These are phyloP conservation scores for Hormaphis cornu DNA, from an alignment of 1,140 invertebrate genomes.

Conservation along the genomic window DNA sequence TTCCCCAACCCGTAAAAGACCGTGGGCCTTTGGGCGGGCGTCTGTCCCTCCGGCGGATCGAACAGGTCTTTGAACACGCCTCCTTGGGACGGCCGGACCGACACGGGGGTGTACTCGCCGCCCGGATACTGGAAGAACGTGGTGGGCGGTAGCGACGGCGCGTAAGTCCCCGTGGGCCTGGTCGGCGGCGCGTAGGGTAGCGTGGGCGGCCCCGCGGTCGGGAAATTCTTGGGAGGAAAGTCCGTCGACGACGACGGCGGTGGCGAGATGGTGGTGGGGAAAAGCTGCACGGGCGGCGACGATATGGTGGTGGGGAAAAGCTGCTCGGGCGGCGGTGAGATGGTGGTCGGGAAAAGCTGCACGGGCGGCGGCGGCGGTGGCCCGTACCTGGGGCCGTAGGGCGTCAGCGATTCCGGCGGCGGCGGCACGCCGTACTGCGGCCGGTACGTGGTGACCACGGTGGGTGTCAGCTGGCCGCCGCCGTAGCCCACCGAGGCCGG, in stretches of 20 bases:
- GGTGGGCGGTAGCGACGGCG: background rate
- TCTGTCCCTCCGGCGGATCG: background rate
- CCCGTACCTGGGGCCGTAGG: background rate
- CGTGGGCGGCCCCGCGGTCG: background rate
- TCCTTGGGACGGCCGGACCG: background rate
- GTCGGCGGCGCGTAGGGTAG: slow-evolving; percentile 18
- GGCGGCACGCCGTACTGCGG: background rate
- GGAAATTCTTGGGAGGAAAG: background rate
- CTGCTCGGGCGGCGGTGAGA: background rate
- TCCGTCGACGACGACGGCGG: background rate
- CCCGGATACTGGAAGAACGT: background rate
- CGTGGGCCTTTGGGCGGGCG: background rate
- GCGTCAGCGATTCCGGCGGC: background rate
- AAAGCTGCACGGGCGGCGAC: background rate
- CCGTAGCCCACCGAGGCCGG: background rate
- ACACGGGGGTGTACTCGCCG: slow-evolving; percentile 9
- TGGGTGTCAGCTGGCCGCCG: background rate
- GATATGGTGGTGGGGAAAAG: background rate
- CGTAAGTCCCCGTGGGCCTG: background rate
- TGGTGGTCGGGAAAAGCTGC: background rate
- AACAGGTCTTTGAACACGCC: background rate
- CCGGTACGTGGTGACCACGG: background rate
- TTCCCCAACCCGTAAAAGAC: background rate
- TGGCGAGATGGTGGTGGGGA: background rate
- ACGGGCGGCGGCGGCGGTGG: background rate